Evolutionary conservation across 2,888 invertebrate genomes (phyloP).

Genomic region (Cheilosia vernalis): DNA sequence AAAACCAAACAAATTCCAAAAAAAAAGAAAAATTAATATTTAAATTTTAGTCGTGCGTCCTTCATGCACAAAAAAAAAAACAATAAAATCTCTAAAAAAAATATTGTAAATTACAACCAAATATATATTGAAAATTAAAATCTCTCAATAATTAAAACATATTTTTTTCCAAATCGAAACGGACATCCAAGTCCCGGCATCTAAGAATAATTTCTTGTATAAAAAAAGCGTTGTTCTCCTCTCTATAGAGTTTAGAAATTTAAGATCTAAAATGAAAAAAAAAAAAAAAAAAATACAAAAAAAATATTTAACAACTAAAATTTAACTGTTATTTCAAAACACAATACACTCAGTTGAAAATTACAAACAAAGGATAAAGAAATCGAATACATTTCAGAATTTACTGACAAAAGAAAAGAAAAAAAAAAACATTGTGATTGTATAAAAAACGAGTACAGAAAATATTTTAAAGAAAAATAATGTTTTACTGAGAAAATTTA

Average conservation of each 20-base stretch:
- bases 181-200: slow-evolving; percentile 26
- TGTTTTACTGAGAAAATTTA: slow-evolving; percentile 53
- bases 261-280: slow-evolving; percentile 24
- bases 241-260: slow-evolving; percentile 52
- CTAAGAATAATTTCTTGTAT: slow-evolving; percentile 54
- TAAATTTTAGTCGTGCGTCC: slow-evolving; percentile 62
- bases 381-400: slow-evolving; percentile 66
- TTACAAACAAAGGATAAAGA: slow-evolving; percentile 11
- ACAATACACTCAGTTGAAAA: slow-evolving; percentile 40
- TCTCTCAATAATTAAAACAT: slow-evolving; percentile 31
- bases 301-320: slow-evolving; percentile 2
- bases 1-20: slow-evolving; percentile 27
- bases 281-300: background rate
- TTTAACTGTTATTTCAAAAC: slow-evolving; percentile 36
- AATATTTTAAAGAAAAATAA: slow-evolving; percentile 45
- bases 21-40: slow-evolving; percentile 2
- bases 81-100: slow-evolving; percentile 11
- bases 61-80: slow-evolving; percentile 44
- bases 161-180: slow-evolving; percentile 9
- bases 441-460: slow-evolving; percentile 52
- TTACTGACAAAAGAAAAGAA: slow-evolving; percentile 60
- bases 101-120: slow-evolving; percentile 37
- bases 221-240: slow-evolving; percentile 61
- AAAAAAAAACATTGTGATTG: slow-evolving; percentile 70
- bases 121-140: slow-evolving; percentile 28